These are phyloP conservation scores for Polyommatus icarus DNA, from an alignment of 2,888 invertebrate genomes.

Conservation along the genomic window DNA sequence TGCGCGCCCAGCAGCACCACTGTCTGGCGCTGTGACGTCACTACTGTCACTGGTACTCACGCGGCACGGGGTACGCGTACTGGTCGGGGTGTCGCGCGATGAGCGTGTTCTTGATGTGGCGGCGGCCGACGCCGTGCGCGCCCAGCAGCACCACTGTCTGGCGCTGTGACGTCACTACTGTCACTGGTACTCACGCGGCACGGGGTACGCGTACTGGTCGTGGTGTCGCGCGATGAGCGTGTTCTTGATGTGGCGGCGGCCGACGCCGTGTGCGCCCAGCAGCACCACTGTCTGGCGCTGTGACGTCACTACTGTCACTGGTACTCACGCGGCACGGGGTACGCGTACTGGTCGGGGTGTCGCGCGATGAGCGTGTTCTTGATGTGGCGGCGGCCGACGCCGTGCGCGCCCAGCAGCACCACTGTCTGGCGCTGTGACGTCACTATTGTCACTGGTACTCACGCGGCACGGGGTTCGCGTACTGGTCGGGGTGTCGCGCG, in stretches of 20 bases:
- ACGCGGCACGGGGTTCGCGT: constrained; percentile 99
- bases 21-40: constrained; percentile 86
- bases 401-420: constrained; percentile 96
- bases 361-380: constrained; percentile 99
- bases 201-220: no score
- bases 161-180: constrained; percentile 74
- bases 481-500: constrained; percentile 98
- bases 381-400: constrained; percentile 98
- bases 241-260: no score
- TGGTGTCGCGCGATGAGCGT: no score
- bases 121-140: constrained; percentile 69
- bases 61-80: no score
- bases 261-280: constrained; percentile 84
- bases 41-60: no score
- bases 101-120: no score
- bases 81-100: no score
- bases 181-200: no score
- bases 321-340: constrained; percentile 99
- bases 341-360: constrained; percentile 99
- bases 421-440: constrained; percentile 93
- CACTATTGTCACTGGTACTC: constrained; percentile 68
- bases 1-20: constrained; percentile 92
- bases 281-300: constrained; percentile 94
- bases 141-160: constrained; percentile 94
- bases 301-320: constrained; percentile 73